Percentiles rank a stretch among this genome's conserved stretches.
phyloP scores from a whole-genome alignment of 2,888 invertebrate species.

The Glyphotaelius pellucidus region DNA sequence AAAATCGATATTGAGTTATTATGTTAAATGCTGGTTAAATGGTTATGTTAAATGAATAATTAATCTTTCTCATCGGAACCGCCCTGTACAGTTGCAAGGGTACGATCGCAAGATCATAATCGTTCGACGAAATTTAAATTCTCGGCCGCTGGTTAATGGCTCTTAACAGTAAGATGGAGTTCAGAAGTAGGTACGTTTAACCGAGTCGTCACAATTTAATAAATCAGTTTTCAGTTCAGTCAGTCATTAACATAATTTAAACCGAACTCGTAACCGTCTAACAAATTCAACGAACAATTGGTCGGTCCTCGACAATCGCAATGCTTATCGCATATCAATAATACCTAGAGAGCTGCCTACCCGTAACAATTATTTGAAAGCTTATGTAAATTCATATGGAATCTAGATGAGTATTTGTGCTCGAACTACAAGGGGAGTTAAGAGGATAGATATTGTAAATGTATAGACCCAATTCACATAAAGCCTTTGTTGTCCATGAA shows the following conservation, averaged over 20 bases:
- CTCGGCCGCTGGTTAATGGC: too few relatives aligned
- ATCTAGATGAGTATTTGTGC: conserved; percentile 58
- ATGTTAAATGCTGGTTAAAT: too few relatives aligned
- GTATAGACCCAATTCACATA: conserved; percentile 52
- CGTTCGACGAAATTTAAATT: too few relatives aligned
- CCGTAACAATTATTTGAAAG: conserved; percentile 51
- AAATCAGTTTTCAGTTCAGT: background rate
- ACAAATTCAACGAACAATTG: background rate
- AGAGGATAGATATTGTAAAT: conserved; percentile 63
- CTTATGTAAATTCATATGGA: conserved; percentile 64
- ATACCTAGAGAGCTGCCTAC: background rate
- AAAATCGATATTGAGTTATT: too few relatives aligned
- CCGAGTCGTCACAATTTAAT: background rate
- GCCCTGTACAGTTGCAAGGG: too few relatives aligned
- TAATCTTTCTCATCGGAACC: too few relatives aligned
- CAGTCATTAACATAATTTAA: background rate
- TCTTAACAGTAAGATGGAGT: too few relatives aligned
- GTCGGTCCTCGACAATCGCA: background rate
- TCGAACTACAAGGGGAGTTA: conserved; percentile 60
- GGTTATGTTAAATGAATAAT: too few relatives aligned
- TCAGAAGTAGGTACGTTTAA: background rate
- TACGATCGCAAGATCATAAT: too few relatives aligned
- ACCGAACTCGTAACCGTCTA: background rate
- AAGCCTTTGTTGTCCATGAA: conserved; percentile 39
- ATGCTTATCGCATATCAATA: conserved; percentile 35